These are phyloP conservation scores for Caranx ignobilis DNA, from an alignment of 2,113 vertebrate genomes.

Conservation along the genomic window DNA sequence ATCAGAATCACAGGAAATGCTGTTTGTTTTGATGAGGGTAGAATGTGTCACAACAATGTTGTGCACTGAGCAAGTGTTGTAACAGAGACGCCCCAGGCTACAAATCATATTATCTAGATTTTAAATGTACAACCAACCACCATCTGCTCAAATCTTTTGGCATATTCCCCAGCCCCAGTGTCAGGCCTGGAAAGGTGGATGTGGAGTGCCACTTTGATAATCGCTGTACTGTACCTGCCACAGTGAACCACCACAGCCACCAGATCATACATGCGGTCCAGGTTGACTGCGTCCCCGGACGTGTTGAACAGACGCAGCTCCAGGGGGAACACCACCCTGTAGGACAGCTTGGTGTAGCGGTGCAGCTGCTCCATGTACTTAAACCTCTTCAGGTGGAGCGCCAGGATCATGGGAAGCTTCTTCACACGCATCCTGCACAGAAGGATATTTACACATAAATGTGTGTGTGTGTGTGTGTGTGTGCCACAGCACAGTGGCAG, in stretches of 20 bases:
- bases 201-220: background rate
- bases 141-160: too few species aligned
- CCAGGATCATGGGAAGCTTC: conserved; percentile 97
- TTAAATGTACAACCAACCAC: too few species aligned
- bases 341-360: conserved; percentile 97
- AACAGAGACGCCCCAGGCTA: too few species aligned
- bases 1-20: too few species aligned
- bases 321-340: conserved; percentile 95
- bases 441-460: background rate
- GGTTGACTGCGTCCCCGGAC: conserved; percentile 91
- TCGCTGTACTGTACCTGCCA: conserved; percentile 86
- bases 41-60: too few species aligned
- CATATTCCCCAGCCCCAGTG: too few species aligned
- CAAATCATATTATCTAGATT: too few species aligned
- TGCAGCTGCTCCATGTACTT: conserved; percentile 99
- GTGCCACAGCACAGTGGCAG: background rate
- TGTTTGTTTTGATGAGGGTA: too few species aligned
- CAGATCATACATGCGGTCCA: conserved; percentile 97
- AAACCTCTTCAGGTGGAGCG: conserved; percentile 96
- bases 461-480: background rate
- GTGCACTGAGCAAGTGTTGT: too few species aligned
- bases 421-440: conserved; percentile 94
- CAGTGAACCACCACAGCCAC: conserved; percentile 97
- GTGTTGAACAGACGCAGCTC: conserved; percentile 98
- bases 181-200: too few species aligned